Conservation (phyloP, 37 sponge, comb jelly and placozoan genomes). For the Axinella damicornis region DNA sequence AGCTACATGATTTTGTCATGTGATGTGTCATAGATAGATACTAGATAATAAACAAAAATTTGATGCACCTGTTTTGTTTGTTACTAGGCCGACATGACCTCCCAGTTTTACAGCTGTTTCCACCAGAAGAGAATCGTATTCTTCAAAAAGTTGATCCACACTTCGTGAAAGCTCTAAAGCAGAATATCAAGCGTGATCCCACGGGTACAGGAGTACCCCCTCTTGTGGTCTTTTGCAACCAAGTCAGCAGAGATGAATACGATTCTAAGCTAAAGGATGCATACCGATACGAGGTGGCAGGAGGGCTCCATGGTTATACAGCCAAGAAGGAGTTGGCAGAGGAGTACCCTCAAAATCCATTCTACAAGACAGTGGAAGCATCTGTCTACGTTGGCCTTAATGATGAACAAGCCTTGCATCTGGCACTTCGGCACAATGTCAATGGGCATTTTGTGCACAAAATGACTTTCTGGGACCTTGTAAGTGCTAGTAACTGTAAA, state of each 20-base stretch:
- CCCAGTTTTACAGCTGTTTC: too few relatives aligned
- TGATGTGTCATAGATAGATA: too few relatives aligned
- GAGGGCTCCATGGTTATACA: slow-evolving; percentile 43
- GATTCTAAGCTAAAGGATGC: slow-evolving; percentile 31
- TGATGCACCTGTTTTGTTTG: too few relatives aligned
- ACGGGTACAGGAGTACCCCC: too few relatives aligned
- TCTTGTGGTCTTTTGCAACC: too few relatives aligned
- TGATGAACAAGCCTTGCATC: slow-evolving; percentile 43
- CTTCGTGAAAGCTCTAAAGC: too few relatives aligned
- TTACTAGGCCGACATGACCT: too few relatives aligned
- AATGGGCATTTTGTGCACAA: slow-evolving; percentile 45
- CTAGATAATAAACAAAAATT: too few relatives aligned
- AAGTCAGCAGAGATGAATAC: background rate
- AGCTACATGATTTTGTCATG: too few relatives aligned
- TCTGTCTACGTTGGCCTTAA: slow-evolving; percentile 33
- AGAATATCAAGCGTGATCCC: too few relatives aligned
- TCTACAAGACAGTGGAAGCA: slow-evolving; percentile 1
- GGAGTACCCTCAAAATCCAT: slow-evolving; percentile 35
- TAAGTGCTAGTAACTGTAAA: slow-evolving; percentile 11
- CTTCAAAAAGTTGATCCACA: too few relatives aligned
- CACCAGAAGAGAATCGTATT: too few relatives aligned
- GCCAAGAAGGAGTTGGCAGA: slow-evolving; percentile 18
- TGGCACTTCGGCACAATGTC: slow-evolving; percentile 43
- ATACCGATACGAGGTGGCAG: slow-evolving; percentile 54
- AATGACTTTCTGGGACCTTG: slow-evolving; percentile 49